Evolutionary conservation across 2,888 invertebrate genomes (phyloP).

Genomic region (Platynereis dumerilii): DNA sequence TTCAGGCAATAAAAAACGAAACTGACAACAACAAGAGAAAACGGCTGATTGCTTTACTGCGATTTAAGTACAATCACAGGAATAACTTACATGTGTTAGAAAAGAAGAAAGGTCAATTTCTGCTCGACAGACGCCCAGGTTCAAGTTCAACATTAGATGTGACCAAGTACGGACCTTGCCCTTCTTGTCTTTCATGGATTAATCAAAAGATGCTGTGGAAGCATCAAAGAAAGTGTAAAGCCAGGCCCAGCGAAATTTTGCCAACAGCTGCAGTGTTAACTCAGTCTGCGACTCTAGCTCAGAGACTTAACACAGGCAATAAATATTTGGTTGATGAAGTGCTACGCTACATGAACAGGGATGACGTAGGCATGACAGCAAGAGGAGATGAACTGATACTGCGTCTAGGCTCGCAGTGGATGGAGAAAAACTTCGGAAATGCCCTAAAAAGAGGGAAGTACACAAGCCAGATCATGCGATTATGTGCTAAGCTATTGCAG

Average conservation of each 20-base stretch:
- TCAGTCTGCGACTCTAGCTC: not conserved
- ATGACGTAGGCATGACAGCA: not conserved
- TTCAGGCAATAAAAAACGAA: too few relatives aligned
- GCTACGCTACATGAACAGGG: not conserved
- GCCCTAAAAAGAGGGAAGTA: not conserved
- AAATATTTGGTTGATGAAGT: not conserved
- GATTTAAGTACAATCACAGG: too few relatives aligned
- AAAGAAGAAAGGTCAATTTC: not conserved
- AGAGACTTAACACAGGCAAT: not conserved
- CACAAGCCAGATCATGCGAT: conserved; percentile 1
- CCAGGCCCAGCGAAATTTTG: not conserved
- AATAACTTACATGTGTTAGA: too few relatives aligned
- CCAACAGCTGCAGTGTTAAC: not conserved
- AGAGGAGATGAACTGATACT: not conserved
- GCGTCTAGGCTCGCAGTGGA: not conserved
- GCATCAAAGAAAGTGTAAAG: not conserved
- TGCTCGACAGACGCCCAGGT: not conserved
- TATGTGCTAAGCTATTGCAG: not conserved
- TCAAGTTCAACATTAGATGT: not conserved
- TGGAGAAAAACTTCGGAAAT: not conserved
- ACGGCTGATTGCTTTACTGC: too few relatives aligned
- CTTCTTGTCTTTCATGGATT: not conserved
- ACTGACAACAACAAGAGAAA: too few relatives aligned
- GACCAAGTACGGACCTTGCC: not conserved
- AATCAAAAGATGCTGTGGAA: not conserved